These are phyloP conservation scores for Bucorvus abyssinicus DNA, from an alignment of 2,797 vertebrate genomes.

Conservation along the genomic window DNA sequence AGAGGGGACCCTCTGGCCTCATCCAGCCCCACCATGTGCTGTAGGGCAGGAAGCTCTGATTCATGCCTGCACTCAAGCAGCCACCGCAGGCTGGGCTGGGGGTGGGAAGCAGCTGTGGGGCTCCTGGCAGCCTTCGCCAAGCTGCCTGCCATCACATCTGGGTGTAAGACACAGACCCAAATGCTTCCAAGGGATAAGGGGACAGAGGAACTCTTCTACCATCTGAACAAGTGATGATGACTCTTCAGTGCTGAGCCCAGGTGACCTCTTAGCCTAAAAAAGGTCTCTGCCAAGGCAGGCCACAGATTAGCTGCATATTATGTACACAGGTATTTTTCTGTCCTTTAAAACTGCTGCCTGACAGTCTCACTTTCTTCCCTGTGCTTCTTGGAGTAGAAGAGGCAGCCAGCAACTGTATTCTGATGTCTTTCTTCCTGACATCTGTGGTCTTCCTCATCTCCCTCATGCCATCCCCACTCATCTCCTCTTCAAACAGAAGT, in stretches of 20 bases:
- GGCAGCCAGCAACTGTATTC: not conserved
- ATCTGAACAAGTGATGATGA: not conserved
- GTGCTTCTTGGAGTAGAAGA: not conserved
- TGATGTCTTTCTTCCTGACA: not conserved
- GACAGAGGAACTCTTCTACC: not conserved
- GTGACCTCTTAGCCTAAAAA: not conserved
- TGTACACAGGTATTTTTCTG: not conserved
- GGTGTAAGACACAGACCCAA: accelerated
- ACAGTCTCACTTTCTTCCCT: not conserved
- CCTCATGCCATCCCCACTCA: not conserved
- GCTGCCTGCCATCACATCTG: not conserved
- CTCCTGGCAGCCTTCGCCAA: not conserved
- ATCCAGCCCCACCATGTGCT: not conserved
- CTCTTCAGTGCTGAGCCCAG: not conserved
- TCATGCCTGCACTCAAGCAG: accelerated
- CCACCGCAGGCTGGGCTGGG: accelerated
- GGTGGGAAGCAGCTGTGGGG: not conserved
- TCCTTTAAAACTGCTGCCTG: not conserved
- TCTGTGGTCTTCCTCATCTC: not conserved
- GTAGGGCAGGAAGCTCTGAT: not conserved
- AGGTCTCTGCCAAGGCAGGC: not conserved
- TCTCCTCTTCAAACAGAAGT: not conserved
- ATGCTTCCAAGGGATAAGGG: not conserved
- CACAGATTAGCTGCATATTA: not conserved
- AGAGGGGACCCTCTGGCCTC: not conserved